Conservation (phyloP, 1,140 invertebrate species). For the Heterodera schachtii region DNA sequence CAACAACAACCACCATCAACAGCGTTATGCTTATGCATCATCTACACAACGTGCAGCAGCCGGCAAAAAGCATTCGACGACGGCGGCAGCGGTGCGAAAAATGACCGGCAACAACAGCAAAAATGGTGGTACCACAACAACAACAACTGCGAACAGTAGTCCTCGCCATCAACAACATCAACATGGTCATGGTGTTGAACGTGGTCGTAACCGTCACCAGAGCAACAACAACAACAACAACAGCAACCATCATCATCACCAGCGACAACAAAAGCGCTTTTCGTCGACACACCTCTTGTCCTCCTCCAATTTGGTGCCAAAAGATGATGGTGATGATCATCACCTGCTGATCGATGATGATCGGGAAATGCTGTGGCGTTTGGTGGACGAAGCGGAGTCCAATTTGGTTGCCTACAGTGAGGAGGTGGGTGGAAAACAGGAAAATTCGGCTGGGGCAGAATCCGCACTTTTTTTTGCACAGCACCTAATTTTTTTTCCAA, state of each 20-base stretch:
- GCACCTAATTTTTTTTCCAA: no score
- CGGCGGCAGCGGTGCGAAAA: not conserved
- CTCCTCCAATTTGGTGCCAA: conserved; percentile 67
- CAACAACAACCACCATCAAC: no score
- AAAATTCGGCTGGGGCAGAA: no score
- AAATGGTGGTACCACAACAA: not conserved
- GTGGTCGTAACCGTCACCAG: no score
- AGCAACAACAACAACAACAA: no score
- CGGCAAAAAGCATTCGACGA: not conserved
- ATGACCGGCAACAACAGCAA: conserved; percentile 11
- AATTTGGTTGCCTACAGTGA: conserved; percentile 68
- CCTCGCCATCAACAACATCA: not conserved
- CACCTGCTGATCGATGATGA: conserved; percentile 71
- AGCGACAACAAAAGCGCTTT: not conserved
- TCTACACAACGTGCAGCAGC: conserved; percentile 4
- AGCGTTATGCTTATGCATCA: not conserved
- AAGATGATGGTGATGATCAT: conserved; percentile 68
- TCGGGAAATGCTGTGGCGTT: conserved; percentile 82
- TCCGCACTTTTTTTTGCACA: no score
- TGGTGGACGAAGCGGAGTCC: conserved; percentile 86
- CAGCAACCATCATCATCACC: not conserved
- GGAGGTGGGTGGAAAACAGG: conserved; percentile 54
- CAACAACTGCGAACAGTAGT: conserved; percentile 21
- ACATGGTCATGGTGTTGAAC: not conserved
- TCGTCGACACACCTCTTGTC: conserved; percentile 34